Conservation (phyloP, 2,888 invertebrate genomes). For the Luperina testacea region DNA sequence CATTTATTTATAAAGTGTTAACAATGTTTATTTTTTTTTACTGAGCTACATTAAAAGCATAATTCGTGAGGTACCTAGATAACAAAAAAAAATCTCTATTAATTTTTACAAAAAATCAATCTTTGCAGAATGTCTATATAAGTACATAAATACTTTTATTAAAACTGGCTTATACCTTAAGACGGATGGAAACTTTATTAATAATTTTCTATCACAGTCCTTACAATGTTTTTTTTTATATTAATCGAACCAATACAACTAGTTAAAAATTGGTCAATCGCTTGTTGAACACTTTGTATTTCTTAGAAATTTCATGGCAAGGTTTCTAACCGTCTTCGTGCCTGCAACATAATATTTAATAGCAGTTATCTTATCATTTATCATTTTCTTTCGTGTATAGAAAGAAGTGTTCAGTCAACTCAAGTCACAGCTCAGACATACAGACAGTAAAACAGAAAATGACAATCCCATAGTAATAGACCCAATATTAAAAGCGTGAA, state of each 20-base stretch:
- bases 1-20: constrained; percentile 50
- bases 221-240: constrained; percentile 55
- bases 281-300: constrained; percentile 51
- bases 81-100: constrained; percentile 22
- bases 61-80: constrained; percentile 9
- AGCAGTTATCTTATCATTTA: constrained; percentile 4
- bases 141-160: constrained; percentile 26
- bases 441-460: constrained; percentile 20
- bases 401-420: constrained; percentile 8
- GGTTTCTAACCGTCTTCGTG: constrained; percentile 13
- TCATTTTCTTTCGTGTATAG: neutral
- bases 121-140: constrained; percentile 1
- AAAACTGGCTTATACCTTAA: constrained; percentile 41
- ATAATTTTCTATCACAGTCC: constrained; percentile 75
- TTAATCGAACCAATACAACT: constrained; percentile 51
- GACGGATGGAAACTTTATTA: constrained; percentile 72
- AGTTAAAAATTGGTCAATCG: constrained; percentile 59
- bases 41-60: constrained; percentile 47
- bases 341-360: constrained; percentile 16
- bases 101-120: constrained; percentile 29
- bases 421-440: constrained; percentile 1
- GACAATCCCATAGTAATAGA: constrained; percentile 13
- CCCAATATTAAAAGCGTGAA: constrained; percentile 12
- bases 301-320: constrained; percentile 25
- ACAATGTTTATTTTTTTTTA: constrained; percentile 53